Base-by-base conservation (phyloP, 64 coral and sea anemone species). In the Montipora sp. region DNA sequence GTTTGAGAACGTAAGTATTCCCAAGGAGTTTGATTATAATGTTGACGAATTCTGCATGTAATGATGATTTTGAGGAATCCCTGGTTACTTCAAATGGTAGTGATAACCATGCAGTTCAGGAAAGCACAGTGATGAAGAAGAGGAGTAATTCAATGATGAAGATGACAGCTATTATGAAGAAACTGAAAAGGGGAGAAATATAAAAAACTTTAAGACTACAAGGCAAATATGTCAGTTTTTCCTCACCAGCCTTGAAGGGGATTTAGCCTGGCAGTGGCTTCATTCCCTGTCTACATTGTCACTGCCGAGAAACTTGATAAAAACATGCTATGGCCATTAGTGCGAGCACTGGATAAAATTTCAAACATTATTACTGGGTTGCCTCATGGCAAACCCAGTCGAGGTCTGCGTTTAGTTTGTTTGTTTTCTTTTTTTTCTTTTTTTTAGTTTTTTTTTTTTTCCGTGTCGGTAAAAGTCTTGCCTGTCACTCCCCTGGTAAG, bases 161-260 rank as follows among this genome's bases (percentile, higher is more conserved):
- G 47, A 55, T 47, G 12, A 4, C 60, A 14, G 43, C 9, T 23
- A 58, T 48, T 58, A 3, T 67, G 23, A 47, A 18, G 67, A 59
- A 11, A 14, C 15, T 70, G 77, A 68, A 19, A 59, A 90, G 4
- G 16, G 0, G 5, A 43, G 6, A 9, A 36, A 71, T 5, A 50
- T 1, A 19, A 21, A 7, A 2, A 85, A 23, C 50, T 11, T 59
- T n/a, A 80, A 73, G 23, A 49, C 14, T 8, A 47, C 78, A 49
- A 71, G 49, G 1, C 49, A 81, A 66, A 73, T 90, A 21, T 80
- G 77, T 21, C 78, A 90, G 24, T 90, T 90, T 43, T 82, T 90
- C 51, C 5, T 88, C 70, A 65, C 70, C 86, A 53, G 75, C 76
- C 23, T 24, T 24, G 23, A 24, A 24, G 23, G 23, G 23, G 23